A percentile compares a stretch with the other conserved stretches of the same genome.
Evolutionary conservation across 2,888 invertebrate species (phyloP).

Genomic region (Lochmaea crataegi): DNA sequence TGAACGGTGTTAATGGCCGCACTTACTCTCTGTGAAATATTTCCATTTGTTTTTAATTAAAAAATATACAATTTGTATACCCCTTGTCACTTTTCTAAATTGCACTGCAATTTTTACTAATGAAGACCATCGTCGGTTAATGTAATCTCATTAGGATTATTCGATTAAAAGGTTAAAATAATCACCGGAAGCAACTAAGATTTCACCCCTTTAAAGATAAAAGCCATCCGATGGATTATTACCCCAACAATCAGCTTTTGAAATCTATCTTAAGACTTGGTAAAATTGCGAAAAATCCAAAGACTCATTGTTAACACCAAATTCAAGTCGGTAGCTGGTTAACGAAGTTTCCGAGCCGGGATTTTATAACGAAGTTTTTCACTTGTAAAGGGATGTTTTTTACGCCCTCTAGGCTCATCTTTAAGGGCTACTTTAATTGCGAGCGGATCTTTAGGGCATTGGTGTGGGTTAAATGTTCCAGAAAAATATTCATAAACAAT

Average conservation of each 20-base stretch:
- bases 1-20: too few species aligned
- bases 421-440: constrained; percentile 65
- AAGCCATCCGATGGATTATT: constrained; percentile 64
- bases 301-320: constrained; percentile 59
- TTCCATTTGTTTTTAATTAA: too few species aligned
- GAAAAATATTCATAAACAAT: not conserved
- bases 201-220: constrained; percentile 65
- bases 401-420: constrained; percentile 64
- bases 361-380: constrained; percentile 62
- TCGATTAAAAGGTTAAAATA: constrained; percentile 64
- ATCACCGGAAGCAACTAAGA: constrained; percentile 61
- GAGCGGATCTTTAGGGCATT: constrained; percentile 53
- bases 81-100: too few species aligned
- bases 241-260: constrained; percentile 58
- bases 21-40: too few species aligned
- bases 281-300: constrained; percentile 57
- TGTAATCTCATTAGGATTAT: constrained; percentile 61
- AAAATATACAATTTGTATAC: too few species aligned
- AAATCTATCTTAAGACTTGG: constrained; percentile 57
- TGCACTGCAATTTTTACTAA: not conserved
- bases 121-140: not conserved
- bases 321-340: constrained; percentile 48
- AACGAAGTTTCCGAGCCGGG: constrained; percentile 61
- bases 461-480: not conserved
- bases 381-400: constrained; percentile 64